phyloP scores from a whole-genome alignment of 2,888 invertebrate genomes.

The Zaprionus lineosus region DNA sequence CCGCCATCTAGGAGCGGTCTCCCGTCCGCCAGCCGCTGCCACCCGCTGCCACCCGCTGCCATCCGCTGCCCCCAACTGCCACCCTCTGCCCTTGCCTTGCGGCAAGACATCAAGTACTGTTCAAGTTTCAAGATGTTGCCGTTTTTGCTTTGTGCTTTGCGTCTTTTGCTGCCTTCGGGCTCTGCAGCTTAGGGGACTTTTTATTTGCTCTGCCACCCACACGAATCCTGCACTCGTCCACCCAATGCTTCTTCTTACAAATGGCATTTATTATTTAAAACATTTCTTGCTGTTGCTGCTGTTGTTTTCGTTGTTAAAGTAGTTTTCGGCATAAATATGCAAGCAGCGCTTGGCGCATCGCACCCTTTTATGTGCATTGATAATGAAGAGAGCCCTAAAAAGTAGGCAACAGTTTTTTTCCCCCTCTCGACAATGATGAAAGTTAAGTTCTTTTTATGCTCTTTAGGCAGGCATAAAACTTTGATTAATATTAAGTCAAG shows the following conservation, averaged over 20 bases:
- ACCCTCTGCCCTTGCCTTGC: slow-evolving; percentile 4
- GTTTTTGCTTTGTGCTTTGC: slow-evolving; percentile 34
- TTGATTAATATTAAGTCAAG: slow-evolving; percentile 63
- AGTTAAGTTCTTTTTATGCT: slow-evolving; percentile 42
- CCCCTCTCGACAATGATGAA: neutral
- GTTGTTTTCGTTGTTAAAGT: slow-evolving; percentile 28
- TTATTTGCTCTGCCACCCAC: slow-evolving; percentile 1
- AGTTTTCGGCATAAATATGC: slow-evolving; percentile 45
- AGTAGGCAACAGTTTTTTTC: slow-evolving; percentile 55
- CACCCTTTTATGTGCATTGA: slow-evolving; percentile 59
- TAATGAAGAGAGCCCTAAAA: slow-evolving; percentile 55
- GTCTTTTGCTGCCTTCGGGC: slow-evolving; percentile 22
- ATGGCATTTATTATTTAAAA: slow-evolving; percentile 61
- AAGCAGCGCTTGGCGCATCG: slow-evolving; percentile 18
- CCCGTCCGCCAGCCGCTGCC: no score
- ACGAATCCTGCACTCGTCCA: neutral
- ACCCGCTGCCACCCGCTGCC: neutral
- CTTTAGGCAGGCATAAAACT: slow-evolving; percentile 60
- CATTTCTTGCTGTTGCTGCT: slow-evolving; percentile 15
- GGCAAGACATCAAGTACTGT: slow-evolving; percentile 65
- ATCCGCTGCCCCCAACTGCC: neutral
- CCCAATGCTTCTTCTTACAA: neutral
- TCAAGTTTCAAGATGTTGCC: slow-evolving; percentile 68
- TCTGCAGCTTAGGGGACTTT: slow-evolving; percentile 29
- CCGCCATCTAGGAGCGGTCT: neutral